phyloP scores from a whole-genome alignment of 1,140 invertebrate species.

The Acyrthosiphon pisum region DNA sequence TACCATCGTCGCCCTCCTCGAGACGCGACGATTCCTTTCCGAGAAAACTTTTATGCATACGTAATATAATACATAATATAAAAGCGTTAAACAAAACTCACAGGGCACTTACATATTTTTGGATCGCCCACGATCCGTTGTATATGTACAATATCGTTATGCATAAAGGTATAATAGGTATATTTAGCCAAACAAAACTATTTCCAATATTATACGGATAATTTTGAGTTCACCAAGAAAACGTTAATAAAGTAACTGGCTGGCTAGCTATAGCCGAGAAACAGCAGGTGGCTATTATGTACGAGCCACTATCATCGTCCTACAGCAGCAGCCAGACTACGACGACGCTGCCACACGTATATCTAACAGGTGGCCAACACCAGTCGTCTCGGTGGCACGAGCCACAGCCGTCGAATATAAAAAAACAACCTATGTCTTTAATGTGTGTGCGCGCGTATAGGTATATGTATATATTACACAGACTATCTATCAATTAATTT shows the following conservation, averaged over 20 bases:
- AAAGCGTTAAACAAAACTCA: neutral
- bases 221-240: neutral
- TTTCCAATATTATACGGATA: neutral
- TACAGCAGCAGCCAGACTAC: conserved; percentile 33
- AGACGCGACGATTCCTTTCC: conserved; percentile 21
- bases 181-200: neutral
- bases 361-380: conserved; percentile 46
- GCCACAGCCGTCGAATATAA: conserved; percentile 45
- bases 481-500: conserved; percentile 44
- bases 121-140: neutral
- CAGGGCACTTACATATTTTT: neutral
- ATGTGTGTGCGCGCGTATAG: neutral
- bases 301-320: neutral
- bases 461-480: neutral
- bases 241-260: neutral
- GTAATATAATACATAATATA: neutral
- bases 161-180: neutral
- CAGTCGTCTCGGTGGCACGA: conserved; percentile 47
- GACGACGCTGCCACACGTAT: neutral
- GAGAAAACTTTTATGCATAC: neutral
- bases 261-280: neutral
- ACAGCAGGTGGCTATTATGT: conserved; percentile 32
- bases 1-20: neutral
- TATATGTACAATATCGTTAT: neutral
- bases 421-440: neutral